These are phyloP conservation scores for Panagrolaimus sp. DNA, from an alignment of 1,140 invertebrate species.

Conservation along the genomic window DNA sequence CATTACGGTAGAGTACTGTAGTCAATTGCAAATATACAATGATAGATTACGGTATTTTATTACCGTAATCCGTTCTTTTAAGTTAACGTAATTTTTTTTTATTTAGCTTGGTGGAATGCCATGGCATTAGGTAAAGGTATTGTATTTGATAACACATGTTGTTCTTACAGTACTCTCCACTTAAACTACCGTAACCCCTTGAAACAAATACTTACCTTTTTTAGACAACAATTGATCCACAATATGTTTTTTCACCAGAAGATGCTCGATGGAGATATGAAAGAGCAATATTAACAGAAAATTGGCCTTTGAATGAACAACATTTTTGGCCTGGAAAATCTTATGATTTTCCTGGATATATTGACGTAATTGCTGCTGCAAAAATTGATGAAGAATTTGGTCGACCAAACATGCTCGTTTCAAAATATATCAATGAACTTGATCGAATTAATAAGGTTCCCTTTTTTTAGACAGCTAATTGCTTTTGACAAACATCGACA, in stretches of 20 bases:
- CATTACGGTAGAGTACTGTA: too few species aligned
- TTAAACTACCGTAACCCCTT: background rate
- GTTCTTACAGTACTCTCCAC: background rate
- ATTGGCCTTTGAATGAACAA: slow-evolving; percentile 57
- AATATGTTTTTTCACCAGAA: slow-evolving; percentile 58
- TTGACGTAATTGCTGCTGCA: slow-evolving; percentile 55
- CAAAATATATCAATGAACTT: slow-evolving; percentile 50
- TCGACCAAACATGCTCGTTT: slow-evolving; percentile 52
- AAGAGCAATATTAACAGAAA: slow-evolving; percentile 47
- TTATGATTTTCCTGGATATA: slow-evolving; percentile 46
- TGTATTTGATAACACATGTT: too few species aligned
- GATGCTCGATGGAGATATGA: slow-evolving; percentile 57
- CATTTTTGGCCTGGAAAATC: slow-evolving; percentile 58
- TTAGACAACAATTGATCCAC: slow-evolving; percentile 55
- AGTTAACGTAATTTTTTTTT: background rate
- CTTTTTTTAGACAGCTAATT: slow-evolving; percentile 4
- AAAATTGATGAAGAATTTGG: slow-evolving; percentile 38
- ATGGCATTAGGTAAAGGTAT: background rate
- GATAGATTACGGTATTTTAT: too few species aligned
- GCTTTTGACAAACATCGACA: background rate
- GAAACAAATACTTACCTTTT: slow-evolving; percentile 9
- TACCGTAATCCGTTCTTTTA: slow-evolving; percentile 20
- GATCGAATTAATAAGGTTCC: slow-evolving; percentile 53
- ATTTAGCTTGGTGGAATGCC: too few species aligned
- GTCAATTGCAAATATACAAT: too few species aligned